Evolutionary conservation across 2,888 invertebrate genomes (phyloP), one percentile per base, ranked within the genome.

Genomic region (Perithous albicinctus): DNA sequence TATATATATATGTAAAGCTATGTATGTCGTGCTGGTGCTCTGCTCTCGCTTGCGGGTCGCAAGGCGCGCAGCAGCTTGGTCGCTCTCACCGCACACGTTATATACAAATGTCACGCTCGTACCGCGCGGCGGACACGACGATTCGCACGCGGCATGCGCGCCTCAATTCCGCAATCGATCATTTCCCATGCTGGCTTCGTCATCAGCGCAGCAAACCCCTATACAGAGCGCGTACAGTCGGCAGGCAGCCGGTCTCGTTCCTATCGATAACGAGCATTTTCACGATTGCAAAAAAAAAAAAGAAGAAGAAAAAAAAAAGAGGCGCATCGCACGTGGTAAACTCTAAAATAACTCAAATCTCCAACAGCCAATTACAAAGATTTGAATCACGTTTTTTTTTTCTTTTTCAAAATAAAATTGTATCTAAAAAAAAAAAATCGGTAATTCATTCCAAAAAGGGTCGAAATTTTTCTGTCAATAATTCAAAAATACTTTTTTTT

Each of bases 71-170:
- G 56, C 29, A 43, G 43, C 43, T 23, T 18, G 32, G 32, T 1
- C 18, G 32, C 26, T 29, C 29, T 29, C 54, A 18, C 32, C 59
- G 32, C 59, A 81, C 85, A 81, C 85, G 84, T 85, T 86, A 86
- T 86, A 86, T 86, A 85, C 86, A 84, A 88, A 86, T 86, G 87
- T 87, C 86, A 86, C 82, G 83, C 84, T 85, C 78, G 80, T 75
- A 80, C 67, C 75, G 61, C 75, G 61, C 72, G n/a, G 10, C n/a
- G 64, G 41, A 26, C 46, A 56, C 63, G 82, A 76, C 81, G 85
- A 86, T 86, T 82, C 64, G 32, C 29, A 18, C 20, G 48, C 46
- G 29, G 66, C 69, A 51, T 84, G 78, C 69, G 80, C 86, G 41
- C 56, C 70, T 29, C n/a, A n/a, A 43, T 15, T 83, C 76, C 70